Conservation (phyloP, 2,888 invertebrate genomes). For the Sepiola atlantica region DNA sequence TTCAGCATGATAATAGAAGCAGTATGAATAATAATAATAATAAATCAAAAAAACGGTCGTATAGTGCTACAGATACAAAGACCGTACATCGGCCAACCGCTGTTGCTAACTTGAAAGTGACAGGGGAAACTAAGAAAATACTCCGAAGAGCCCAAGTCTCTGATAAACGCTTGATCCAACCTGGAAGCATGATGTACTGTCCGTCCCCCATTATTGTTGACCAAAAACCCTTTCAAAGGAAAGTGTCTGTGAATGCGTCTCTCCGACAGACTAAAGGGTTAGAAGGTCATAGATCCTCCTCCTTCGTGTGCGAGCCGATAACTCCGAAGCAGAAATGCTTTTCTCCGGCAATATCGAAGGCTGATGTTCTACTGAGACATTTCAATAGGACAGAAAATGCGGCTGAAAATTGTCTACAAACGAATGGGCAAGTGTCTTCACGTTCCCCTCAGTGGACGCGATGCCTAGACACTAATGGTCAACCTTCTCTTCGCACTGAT, state of each 20-base stretch:
- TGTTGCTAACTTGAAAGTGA: constrained; percentile 1
- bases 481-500: background rate
- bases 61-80: background rate
- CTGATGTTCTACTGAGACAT: background rate
- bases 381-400: background rate
- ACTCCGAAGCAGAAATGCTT: background rate
- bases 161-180: background rate
- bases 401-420: background rate
- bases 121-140: constrained; percentile 24
- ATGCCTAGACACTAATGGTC: background rate
- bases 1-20: background rate
- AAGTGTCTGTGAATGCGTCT: background rate
- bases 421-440: background rate
- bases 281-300: background rate
- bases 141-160: constrained; percentile 35
- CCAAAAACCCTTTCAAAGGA: background rate
- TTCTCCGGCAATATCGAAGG: background rate
- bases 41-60: background rate
- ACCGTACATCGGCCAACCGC: background rate
- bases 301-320: background rate
- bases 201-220: background rate
- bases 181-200: background rate
- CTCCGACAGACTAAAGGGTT: background rate
- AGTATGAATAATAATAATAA: background rate
- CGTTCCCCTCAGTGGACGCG: constrained; percentile 38